A percentile compares a stretch with the other conserved stretches of the same genome.
These are phyloP conservation scores for Carduelis carduelis DNA, from an alignment of 2,797 vertebrate genomes.

Conservation along the genomic window DNA sequence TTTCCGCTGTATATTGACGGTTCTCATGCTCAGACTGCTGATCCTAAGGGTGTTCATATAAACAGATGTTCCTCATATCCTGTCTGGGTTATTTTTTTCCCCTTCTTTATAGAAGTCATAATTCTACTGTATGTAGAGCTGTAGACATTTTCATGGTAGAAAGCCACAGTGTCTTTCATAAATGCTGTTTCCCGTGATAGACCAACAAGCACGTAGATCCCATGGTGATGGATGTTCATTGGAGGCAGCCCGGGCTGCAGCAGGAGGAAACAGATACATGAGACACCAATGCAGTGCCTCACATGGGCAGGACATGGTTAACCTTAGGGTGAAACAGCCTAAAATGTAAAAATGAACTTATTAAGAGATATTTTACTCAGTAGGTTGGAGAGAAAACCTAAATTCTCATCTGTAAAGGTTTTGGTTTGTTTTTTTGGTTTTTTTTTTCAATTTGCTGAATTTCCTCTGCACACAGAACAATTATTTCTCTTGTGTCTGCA, in stretches of 20 bases:
- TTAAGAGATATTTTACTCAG: background rate
- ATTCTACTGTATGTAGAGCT: conserved; percentile 49
- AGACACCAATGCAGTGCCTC: background rate
- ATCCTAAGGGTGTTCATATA: conserved; percentile 43
- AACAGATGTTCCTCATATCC: conserved; percentile 47
- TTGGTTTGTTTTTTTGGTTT: background rate
- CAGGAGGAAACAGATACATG: background rate
- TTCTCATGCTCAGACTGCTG: conserved; percentile 16
- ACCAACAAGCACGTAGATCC: background rate
- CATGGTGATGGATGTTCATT: background rate
- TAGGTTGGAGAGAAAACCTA: background rate
- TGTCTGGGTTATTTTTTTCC: conserved; percentile 20
- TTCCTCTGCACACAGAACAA: background rate
- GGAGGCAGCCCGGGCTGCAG: background rate
- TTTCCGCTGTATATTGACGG: background rate
- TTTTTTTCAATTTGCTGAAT: background rate
- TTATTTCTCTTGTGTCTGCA: background rate
- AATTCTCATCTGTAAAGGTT: background rate
- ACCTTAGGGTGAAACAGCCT: background rate
- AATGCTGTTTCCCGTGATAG: conserved; percentile 25
- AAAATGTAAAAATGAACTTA: background rate
- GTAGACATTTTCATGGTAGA: conserved; percentile 49
- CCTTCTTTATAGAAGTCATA: conserved; percentile 53
- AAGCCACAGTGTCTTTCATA: conserved; percentile 51
- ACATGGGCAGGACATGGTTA: background rate